Evolutionary conservation across 2,888 invertebrate species (phyloP).

Genomic region (Cistogaster globosa): DNA sequence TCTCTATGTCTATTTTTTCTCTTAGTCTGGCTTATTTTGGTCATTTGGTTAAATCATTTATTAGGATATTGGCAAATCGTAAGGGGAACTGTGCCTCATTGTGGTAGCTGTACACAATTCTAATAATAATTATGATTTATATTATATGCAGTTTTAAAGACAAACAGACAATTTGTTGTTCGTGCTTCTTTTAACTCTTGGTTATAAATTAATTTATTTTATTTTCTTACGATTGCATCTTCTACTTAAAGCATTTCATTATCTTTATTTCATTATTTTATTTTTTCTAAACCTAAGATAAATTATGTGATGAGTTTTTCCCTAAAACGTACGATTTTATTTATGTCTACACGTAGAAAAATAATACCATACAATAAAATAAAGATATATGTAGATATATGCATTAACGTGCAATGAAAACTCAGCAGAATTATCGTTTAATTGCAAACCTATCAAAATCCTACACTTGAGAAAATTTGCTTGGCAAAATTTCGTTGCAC

Average conservation of each 20-base stretch:
- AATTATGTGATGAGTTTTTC: slow-evolving; percentile 71
- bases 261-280: slow-evolving; percentile 31
- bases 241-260: slow-evolving; percentile 64
- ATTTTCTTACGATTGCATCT: slow-evolving; percentile 38
- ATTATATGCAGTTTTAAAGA: slow-evolving; percentile 33
- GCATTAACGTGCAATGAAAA: too few relatives aligned
- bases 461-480: too few relatives aligned
- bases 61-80: slow-evolving; percentile 30
- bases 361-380: not conserved
- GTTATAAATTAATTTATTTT: slow-evolving; percentile 65
- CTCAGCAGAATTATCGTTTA: too few relatives aligned
- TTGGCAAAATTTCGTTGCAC: too few relatives aligned
- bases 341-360: slow-evolving; percentile 27
- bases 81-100: slow-evolving; percentile 4
- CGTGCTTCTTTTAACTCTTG: not conserved
- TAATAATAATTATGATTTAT: slow-evolving; percentile 69
- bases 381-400: too few relatives aligned
- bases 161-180: slow-evolving; percentile 38
- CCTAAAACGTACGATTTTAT: slow-evolving; percentile 11
- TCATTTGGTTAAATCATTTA: slow-evolving; percentile 62
- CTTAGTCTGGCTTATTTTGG: slow-evolving; percentile 37
- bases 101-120: slow-evolving; percentile 33
- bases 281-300: slow-evolving; percentile 64
- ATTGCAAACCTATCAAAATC: too few relatives aligned
- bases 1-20: slow-evolving; percentile 21